phyloP scores from a whole-genome alignment of 1,140 invertebrate species.

The Aphis craccivora region DNA sequence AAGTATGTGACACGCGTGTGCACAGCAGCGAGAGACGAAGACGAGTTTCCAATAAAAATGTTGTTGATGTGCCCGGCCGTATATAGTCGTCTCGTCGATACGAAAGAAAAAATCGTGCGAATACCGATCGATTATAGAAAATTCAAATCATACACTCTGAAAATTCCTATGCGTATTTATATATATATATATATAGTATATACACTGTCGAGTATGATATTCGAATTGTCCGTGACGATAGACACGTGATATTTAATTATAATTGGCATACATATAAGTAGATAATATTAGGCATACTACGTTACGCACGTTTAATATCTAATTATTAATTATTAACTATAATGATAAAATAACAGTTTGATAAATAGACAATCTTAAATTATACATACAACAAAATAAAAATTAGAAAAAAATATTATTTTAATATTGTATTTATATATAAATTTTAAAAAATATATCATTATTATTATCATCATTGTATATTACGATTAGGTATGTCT shows the following conservation, averaged over 20 bases:
- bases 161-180: conserved; percentile 5
- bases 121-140: conserved; percentile 51
- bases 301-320: neutral
- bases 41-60: conserved; percentile 39
- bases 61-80: conserved; percentile 5
- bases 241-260: conserved; percentile 11
- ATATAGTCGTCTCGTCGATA: conserved; percentile 27
- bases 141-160: conserved; percentile 19
- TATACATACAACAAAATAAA: neutral
- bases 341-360: neutral
- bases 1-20: neutral
- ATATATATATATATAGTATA: neutral
- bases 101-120: conserved; percentile 23
- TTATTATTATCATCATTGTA: neutral
- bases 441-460: neutral
- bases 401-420: neutral
- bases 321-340: neutral
- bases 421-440: neutral
- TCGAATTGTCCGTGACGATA: neutral
- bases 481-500: neutral
- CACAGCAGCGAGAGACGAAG: neutral
- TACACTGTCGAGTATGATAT: neutral
- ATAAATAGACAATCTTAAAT: neutral
- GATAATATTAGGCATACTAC: neutral
- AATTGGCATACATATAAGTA: neutral